These are phyloP conservation scores for Mormyrus proboscirostris DNA, from an alignment of 2,797 vertebrate species.

Conservation along the genomic window DNA sequence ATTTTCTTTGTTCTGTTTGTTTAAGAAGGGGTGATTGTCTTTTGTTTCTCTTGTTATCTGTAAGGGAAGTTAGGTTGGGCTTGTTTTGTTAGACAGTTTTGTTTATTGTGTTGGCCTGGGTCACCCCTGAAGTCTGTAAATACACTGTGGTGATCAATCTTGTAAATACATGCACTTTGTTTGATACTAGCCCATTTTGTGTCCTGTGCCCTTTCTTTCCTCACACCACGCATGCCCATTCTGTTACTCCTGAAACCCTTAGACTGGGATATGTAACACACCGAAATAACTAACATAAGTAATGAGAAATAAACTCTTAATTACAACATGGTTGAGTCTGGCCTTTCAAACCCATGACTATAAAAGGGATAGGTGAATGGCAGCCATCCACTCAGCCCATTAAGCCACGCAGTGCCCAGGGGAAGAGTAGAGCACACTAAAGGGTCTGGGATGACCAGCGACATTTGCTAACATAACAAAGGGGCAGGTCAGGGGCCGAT, in stretches of 20 bases:
- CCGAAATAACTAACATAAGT: neutral
- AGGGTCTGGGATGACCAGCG: neutral
- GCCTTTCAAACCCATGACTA: neutral
- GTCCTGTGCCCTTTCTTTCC: neutral
- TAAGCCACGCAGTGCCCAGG: neutral
- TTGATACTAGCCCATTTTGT: neutral
- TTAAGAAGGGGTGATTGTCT: neutral
- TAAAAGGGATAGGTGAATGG: neutral
- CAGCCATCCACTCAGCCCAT: neutral
- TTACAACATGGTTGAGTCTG: neutral
- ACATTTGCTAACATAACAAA: neutral
- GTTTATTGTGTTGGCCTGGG: neutral
- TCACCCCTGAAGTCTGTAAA: neutral
- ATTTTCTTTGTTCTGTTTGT: neutral
- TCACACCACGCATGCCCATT: neutral
- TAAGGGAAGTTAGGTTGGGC: neutral
- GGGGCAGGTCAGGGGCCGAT: neutral
- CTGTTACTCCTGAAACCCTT: neutral
- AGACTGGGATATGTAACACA: neutral
- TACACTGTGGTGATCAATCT: neutral
- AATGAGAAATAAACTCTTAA: neutral
- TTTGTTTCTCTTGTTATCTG: neutral
- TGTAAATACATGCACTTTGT: neutral
- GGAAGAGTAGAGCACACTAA: neutral
- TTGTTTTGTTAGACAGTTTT: neutral